Conservation (phyloP, 2,113 vertebrate genomes). For the Callospermophilus lateralis region DNA sequence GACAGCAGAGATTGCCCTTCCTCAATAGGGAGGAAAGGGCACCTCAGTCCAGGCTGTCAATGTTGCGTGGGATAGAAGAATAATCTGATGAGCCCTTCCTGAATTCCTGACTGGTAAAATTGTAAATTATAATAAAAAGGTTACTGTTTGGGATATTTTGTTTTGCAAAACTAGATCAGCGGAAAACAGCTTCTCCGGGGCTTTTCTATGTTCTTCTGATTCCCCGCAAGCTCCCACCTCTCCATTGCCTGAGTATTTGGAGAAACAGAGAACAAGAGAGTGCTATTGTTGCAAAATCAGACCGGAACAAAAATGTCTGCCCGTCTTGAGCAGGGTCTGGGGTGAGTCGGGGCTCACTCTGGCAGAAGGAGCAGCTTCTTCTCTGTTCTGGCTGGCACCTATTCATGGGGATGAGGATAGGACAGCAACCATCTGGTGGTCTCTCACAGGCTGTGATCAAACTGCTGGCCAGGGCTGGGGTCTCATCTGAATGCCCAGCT, state of each 20-base stretch:
- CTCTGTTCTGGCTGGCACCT: background rate
- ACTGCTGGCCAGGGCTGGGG: background rate
- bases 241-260: background rate
- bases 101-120: background rate
- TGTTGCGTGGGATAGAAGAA: background rate
- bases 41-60: background rate
- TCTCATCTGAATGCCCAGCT: background rate
- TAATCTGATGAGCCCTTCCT: background rate
- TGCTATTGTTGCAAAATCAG: background rate
- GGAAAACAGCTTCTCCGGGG: background rate
- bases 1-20: too few species aligned
- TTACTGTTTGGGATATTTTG: background rate
- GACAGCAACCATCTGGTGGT: too few species aligned
- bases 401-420: background rate
- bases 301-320: background rate
- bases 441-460: background rate
- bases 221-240: too few species aligned
- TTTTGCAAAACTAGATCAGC: background rate
- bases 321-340: fast-evolving
- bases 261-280: background rate
- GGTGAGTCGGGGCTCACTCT: background rate
- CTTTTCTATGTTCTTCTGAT: background rate
- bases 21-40: too few species aligned
- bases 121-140: background rate
- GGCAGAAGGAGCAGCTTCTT: background rate